Base-by-base conservation (phyloP, 2,888 invertebrate genomes). In the Apodemia mormo region DNA sequence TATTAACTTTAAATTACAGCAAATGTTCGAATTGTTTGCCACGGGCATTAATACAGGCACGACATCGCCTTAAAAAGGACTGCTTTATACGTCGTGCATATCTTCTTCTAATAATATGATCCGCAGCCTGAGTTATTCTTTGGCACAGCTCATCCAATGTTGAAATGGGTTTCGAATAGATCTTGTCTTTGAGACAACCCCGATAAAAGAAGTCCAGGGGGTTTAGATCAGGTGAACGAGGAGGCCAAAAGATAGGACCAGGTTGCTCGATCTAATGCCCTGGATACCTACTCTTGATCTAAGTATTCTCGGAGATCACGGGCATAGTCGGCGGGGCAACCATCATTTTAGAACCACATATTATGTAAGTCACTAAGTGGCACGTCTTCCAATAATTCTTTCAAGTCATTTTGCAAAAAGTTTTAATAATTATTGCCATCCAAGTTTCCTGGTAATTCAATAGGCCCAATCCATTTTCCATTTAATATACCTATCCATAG, bases 1-100 rank as follows among this genome's bases (percentile, higher is more conserved):
- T 30, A 61, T 61, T 61, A 12, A 33, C 10, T n/a, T 29, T 4
- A 33, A 33, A 37, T 30, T 14, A 65, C 22, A 65, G 22, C 14
- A 45, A 65, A 65, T 40, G 40, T 45, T 65, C 40, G 12, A 65
- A 65, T 14, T 65, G 65, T 37, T 64, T 64, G 12, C 64, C 64
- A 30, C 8, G 10, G n/a, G 65, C 45, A 10, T 29, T 65, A 40
- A 65, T 65, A 29, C 65, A 65, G 9, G 65, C 65, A 9, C 22
- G 40, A 65, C 22, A 45, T n/a, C 49, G 30, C 3, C 52, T 29
- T 52, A 52, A 49, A 49, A 49, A 12, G 2, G 52, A 66, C 2
- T 1, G 4, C 9, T 6, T 66, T 14, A 66, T 66, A 0, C 9
- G 12, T 6, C 33, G 52, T 14, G 52, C 52, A 22, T 29, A 66